A percentile compares a stretch with the other conserved stretches of the same genome.
Conservation (phyloP, 53 echinoderm and acorn worm species). For the Antedon mediterranea region DNA sequence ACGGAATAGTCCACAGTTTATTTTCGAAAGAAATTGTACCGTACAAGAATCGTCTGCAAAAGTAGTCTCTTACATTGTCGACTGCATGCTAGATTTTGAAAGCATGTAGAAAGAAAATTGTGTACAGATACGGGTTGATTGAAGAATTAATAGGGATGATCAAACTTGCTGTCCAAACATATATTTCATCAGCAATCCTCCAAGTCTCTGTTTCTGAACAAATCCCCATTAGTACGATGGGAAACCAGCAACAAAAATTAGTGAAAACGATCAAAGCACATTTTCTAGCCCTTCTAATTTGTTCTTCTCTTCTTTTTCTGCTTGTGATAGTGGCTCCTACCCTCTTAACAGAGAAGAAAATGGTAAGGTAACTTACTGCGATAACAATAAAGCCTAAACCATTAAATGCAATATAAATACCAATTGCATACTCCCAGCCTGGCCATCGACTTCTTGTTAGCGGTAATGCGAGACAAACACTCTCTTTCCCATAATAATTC, state of each 20-base stretch:
- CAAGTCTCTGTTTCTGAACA: not conserved
- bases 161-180: slow-evolving; percentile 34
- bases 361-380: slow-evolving; percentile 64
- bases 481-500: slow-evolving; percentile 72
- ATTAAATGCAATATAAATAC: slow-evolving; percentile 72
- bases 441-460: slow-evolving; percentile 53
- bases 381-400: slow-evolving; percentile 65
- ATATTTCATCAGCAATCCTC: slow-evolving; percentile 8
- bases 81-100: too few relatives aligned
- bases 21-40: too few relatives aligned
- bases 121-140: slow-evolving; percentile 46
- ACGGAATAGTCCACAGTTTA: too few relatives aligned
- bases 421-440: slow-evolving; percentile 89
- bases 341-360: slow-evolving; percentile 75
- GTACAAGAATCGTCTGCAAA: too few relatives aligned
- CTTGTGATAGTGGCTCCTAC: slow-evolving; percentile 7
- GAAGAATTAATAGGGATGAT: slow-evolving; percentile 39
- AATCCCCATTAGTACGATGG: slow-evolving; percentile 6
- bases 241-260: not conserved
- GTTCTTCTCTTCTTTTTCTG: not conserved
- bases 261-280: slow-evolving; percentile 48
- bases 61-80: too few relatives aligned
- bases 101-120: too few relatives aligned
- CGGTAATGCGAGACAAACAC: slow-evolving; percentile 81
- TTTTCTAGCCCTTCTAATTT: slow-evolving; percentile 38